Conservation (phyloP, 2,888 invertebrate genomes). For the Ophion slaviceki region DNA sequence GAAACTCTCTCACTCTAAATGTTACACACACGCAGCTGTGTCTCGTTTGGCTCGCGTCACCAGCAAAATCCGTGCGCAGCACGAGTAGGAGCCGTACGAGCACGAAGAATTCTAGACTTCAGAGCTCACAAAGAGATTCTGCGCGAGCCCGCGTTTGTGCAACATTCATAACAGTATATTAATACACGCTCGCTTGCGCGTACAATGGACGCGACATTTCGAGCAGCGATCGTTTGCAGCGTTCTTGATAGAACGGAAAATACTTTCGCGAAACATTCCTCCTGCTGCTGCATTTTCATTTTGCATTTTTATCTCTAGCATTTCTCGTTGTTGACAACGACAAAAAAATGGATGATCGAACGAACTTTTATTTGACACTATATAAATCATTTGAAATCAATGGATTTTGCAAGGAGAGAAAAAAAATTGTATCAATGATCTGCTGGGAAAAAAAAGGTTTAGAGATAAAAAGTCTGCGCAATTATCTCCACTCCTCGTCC, state of each 20-base stretch:
- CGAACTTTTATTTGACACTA: too few species aligned
- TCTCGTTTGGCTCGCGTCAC: constrained; percentile 17
- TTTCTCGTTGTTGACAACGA: neutral
- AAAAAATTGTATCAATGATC: neutral
- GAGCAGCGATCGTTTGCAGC: neutral
- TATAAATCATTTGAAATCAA: too few species aligned
- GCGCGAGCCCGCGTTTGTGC: neutral
- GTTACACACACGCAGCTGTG: constrained; percentile 6
- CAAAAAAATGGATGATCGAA: neutral
- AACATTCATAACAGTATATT: constrained; percentile 1
- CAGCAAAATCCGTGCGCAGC: neutral
- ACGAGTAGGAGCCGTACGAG: neutral
- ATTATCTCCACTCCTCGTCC: neutral
- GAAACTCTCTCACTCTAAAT: constrained; percentile 42
- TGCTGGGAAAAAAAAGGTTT: neutral
- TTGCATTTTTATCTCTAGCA: neutral
- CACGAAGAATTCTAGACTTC: constrained; percentile 10
- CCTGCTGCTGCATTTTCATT: neutral
- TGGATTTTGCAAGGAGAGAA: neutral
- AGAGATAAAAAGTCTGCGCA: neutral
- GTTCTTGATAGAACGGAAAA: neutral
- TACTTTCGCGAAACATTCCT: neutral
- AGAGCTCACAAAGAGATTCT: constrained; percentile 1
- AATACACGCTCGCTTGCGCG: neutral
- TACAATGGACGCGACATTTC: constrained; percentile 1